Percentiles rank a stretch among this genome's conserved stretches.
Conservation (phyloP, 2,888 invertebrate species). For the Aphodius sticticus region DNA sequence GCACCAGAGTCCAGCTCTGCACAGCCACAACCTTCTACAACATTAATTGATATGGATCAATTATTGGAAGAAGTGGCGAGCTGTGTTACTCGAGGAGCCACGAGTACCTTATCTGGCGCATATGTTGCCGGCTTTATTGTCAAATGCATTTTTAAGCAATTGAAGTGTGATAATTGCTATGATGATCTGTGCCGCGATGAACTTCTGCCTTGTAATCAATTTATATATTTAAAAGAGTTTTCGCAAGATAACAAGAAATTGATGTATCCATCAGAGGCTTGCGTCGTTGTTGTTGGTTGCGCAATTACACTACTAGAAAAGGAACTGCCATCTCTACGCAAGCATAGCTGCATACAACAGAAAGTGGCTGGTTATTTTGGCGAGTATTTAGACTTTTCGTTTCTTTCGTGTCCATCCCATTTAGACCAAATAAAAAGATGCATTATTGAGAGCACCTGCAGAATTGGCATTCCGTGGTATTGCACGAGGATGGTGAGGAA, state of each 20-base stretch:
- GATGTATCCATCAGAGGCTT: not conserved
- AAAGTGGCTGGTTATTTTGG: not conserved
- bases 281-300: not conserved
- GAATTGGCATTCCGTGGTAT: no score
- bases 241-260: not conserved
- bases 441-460: no score
- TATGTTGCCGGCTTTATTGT: not conserved
- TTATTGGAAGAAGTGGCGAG: not conserved
- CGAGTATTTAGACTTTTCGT: not conserved
- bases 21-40: not conserved
- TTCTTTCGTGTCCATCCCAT: not conserved
- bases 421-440: not conserved
- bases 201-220: not conserved
- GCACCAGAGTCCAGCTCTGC: not conserved
- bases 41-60: not conserved
- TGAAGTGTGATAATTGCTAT: not conserved
- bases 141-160: not conserved
- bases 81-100: not conserved
- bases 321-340: not conserved
- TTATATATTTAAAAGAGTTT: not conserved
- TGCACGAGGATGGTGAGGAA: no score
- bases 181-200: not conserved
- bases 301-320: not conserved
- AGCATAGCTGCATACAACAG: not conserved
- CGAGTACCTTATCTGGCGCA: not conserved